Evolutionary conservation across 2,113 vertebrate genomes (phyloP).

Genomic region (Excalfactoria chinensis): DNA sequence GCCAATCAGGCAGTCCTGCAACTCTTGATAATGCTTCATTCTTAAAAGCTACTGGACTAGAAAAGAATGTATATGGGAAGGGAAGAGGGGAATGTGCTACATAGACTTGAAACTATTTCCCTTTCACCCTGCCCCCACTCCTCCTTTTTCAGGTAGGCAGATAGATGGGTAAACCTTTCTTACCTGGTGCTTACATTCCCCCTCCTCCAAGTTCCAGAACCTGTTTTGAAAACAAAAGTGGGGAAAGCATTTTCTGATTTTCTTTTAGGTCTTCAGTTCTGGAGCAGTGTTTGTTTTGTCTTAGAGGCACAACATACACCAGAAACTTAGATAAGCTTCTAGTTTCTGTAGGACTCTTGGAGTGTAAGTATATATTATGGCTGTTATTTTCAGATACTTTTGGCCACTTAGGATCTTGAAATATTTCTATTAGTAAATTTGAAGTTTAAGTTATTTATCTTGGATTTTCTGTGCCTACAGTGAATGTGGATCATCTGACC

Average conservation of each 20-base stretch:
- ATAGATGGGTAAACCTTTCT: not conserved
- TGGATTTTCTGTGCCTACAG: slow-evolving; percentile 5
- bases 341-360: slow-evolving; percentile 27
- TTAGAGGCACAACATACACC: not conserved
- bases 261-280: not conserved
- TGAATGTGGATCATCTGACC: not conserved
- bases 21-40: not conserved
- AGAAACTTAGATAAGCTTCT: slow-evolving; percentile 51
- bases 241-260: not conserved
- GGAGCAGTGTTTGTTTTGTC: slow-evolving; percentile 6
- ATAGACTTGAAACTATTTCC: not conserved
- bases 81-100: not conserved
- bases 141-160: not conserved
- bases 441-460: slow-evolving; percentile 20
- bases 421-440: slow-evolving; percentile 12
- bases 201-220: not conserved
- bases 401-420: slow-evolving; percentile 17
- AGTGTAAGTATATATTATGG: not conserved
- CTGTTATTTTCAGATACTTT: slow-evolving; percentile 12
- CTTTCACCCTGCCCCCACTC: not conserved
- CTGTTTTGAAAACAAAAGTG: not conserved
- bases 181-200: not conserved
- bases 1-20: not conserved
- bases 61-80: not conserved
- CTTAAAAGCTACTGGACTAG: slow-evolving; percentile 19